phyloP scores from a whole-genome alignment of 2,888 invertebrate genomes.

The Galeruca laticollis region DNA sequence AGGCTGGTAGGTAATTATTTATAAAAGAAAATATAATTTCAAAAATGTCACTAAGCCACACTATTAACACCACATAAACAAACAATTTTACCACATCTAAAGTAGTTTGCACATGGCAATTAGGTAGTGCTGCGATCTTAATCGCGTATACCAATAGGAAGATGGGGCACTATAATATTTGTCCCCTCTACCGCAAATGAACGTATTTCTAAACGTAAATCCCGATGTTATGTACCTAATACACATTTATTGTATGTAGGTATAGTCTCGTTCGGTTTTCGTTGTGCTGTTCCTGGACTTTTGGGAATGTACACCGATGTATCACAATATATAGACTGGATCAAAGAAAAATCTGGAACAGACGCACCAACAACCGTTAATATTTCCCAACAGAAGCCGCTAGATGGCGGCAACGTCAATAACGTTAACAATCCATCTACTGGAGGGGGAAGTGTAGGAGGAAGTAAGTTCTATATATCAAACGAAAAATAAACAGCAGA shows the following conservation, averaged over 20 bases:
- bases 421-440: neutral
- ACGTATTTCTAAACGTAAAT: too few species aligned
- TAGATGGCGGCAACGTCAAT: neutral
- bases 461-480: neutral
- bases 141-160: too few species aligned
- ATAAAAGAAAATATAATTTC: too few species aligned
- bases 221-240: too few species aligned
- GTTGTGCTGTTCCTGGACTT: constrained; percentile 72
- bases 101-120: too few species aligned
- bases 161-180: too few species aligned
- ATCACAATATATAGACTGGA: constrained; percentile 72
- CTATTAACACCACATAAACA: too few species aligned
- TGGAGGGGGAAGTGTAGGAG: neutral
- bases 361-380: constrained; percentile 32
- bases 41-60: too few species aligned
- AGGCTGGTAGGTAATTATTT: too few species aligned
- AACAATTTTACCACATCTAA: too few species aligned
- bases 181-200: too few species aligned
- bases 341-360: constrained; percentile 58
- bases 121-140: too few species aligned
- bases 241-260: constrained; percentile 63
- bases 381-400: neutral
- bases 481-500: neutral
- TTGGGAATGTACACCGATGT: constrained; percentile 74
- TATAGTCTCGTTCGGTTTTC: constrained; percentile 76